These are phyloP conservation scores for Euproctis similis DNA, from an alignment of 2,888 invertebrate species.

Conservation along the genomic window DNA sequence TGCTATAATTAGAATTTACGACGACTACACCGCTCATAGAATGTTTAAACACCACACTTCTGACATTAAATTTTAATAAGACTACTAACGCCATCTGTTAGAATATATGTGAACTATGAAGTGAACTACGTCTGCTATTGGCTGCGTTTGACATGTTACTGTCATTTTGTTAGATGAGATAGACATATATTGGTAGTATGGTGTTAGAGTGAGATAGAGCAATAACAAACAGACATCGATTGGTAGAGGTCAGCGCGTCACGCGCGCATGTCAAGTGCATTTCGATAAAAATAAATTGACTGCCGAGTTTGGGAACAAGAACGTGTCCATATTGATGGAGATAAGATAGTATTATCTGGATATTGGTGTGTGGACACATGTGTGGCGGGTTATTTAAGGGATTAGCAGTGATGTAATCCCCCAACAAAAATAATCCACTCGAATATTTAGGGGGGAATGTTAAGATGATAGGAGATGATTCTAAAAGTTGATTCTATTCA, in stretches of 20 bases:
- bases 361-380: background rate
- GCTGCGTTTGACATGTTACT: constrained; percentile 32
- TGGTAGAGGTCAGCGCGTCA: constrained; percentile 64
- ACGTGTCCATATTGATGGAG: constrained; percentile 6
- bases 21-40: no score
- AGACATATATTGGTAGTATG: constrained; percentile 3
- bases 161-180: constrained; percentile 37
- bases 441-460: no score
- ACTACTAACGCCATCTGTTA: constrained; percentile 55
- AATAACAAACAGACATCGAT: constrained; percentile 68
- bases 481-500: no score
- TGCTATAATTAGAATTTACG: no score
- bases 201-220: constrained; percentile 44
- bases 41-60: no score
- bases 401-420: background rate
- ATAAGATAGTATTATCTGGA: constrained; percentile 10
- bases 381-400: background rate
- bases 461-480: no score
- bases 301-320: constrained; percentile 9
- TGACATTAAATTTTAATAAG: constrained; percentile 1
- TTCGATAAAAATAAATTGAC: constrained; percentile 45
- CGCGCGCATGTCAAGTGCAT: constrained; percentile 64
- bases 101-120: constrained; percentile 32
- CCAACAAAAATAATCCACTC: no score
- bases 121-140: constrained; percentile 33